These are phyloP conservation scores for Drosophila seclusa DNA, from an alignment of 2,888 invertebrate species.

Conservation along the genomic window DNA sequence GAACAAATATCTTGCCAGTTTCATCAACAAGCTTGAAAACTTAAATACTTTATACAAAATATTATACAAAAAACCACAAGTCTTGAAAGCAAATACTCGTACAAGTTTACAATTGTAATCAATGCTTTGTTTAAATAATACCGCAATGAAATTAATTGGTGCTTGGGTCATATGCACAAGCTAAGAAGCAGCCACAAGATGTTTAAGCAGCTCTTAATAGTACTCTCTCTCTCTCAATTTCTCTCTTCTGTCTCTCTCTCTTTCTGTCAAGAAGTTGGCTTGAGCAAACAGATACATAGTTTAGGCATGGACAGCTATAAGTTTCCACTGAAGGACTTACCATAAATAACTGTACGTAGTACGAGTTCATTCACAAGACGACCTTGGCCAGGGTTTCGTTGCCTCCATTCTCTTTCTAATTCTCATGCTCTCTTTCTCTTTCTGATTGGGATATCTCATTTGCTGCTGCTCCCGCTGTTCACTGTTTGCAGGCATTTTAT, in stretches of 20 bases:
- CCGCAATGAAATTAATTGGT: not conserved
- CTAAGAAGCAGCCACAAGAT: not conserved
- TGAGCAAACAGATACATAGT: not conserved
- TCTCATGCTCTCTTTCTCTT: not conserved
- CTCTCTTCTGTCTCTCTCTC: not conserved
- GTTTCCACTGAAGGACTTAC: constrained; percentile 9
- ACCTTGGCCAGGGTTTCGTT: constrained; percentile 50
- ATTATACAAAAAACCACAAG: not conserved
- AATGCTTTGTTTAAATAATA: not conserved
- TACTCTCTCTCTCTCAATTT: not conserved
- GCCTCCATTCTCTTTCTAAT: not conserved
- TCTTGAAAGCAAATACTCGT: not conserved
- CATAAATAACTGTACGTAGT: constrained; percentile 27
- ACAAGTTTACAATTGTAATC: not conserved
- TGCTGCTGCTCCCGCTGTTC: constrained; percentile 6
- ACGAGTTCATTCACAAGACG: constrained; percentile 20
- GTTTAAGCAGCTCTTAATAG: not conserved
- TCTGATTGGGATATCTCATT: constrained; percentile 3
- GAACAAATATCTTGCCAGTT: not conserved
- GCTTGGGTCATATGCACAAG: not conserved
- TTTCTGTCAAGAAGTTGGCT: not conserved
- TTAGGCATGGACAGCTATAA: not conserved
- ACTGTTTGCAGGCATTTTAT: constrained; percentile 62
- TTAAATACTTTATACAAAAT: not conserved
- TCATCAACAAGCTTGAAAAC: not conserved